Percentiles rank a stretch among this genome's conserved stretches.
Conservation (phyloP, 2,113 vertebrate genomes). For the Brienomyrus brachyistius region DNA sequence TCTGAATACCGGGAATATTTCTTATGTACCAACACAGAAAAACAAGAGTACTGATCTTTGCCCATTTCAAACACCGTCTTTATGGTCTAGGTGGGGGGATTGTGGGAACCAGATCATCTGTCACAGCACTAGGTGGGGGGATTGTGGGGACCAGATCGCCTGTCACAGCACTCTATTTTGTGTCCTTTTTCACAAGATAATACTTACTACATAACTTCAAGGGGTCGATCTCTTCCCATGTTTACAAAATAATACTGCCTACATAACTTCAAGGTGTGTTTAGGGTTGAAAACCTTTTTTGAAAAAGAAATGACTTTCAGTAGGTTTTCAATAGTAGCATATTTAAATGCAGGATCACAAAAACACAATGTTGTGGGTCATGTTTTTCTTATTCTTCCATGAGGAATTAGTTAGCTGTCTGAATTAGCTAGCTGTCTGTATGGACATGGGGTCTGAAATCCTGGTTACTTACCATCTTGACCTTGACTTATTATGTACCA, state of each 20-base stretch:
- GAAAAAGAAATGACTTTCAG: not conserved
- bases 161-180: not conserved
- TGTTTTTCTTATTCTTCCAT: not conserved
- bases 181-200: not conserved
- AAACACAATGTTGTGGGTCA: not conserved
- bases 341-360: not conserved
- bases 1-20: not conserved
- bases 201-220: not conserved
- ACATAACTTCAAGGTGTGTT: not conserved
- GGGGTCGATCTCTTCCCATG: too few relatives aligned
- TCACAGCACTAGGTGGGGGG: not conserved
- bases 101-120: too few relatives aligned
- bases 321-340: not conserved
- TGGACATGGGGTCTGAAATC: not conserved
- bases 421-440: not conserved
- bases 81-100: not conserved
- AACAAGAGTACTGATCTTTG: not conserved
- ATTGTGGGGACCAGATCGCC: not conserved
- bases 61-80: not conserved
- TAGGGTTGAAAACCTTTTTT: not conserved
- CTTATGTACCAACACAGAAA: not conserved
- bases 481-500: not conserved
- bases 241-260: not conserved
- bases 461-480: not conserved
- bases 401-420: not conserved